These are phyloP conservation scores for Azemiops feae DNA, from an alignment of 2,113 vertebrate genomes.

Conservation along the genomic window DNA sequence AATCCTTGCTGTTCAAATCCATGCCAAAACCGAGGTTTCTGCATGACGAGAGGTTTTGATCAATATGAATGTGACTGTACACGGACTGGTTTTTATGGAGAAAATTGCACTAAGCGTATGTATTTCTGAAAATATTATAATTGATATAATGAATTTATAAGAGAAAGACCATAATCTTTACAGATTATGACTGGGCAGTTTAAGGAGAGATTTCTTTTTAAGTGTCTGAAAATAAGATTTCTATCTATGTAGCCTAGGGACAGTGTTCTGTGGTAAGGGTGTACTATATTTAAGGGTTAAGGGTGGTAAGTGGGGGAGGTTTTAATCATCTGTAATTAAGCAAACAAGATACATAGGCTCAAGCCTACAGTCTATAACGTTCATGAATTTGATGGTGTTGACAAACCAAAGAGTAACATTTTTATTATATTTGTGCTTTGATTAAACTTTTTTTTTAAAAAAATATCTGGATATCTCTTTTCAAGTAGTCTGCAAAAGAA, in stretches of 20 bases:
- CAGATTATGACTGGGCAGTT: background rate
- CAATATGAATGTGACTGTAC: conserved; percentile 92
- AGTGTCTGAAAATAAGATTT: background rate
- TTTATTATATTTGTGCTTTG: background rate
- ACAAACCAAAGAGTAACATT: too few species aligned
- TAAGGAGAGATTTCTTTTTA: background rate
- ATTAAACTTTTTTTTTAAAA: background rate
- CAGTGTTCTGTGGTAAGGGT: background rate
- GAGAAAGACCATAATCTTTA: background rate
- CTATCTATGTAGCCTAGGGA: background rate
- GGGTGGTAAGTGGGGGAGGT: background rate
- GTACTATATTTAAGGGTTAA: background rate
- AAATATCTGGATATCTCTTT: background rate
- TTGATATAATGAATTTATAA: conserved; percentile 51
- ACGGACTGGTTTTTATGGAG: conserved; percentile 85
- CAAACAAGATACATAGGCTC: background rate
- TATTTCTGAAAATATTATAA: background rate
- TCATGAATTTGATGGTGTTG: background rate
- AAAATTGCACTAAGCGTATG: conserved; percentile 90
- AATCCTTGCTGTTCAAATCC: conserved; percentile 92
- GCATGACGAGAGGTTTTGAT: conserved; percentile 73
- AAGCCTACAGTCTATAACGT: background rate
- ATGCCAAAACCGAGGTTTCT: conserved; percentile 90
- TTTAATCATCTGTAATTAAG: background rate
- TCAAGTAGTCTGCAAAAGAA: background rate